phyloP scores from a whole-genome alignment of 2,797 vertebrate species.

The Sandelia bainsii region DNA sequence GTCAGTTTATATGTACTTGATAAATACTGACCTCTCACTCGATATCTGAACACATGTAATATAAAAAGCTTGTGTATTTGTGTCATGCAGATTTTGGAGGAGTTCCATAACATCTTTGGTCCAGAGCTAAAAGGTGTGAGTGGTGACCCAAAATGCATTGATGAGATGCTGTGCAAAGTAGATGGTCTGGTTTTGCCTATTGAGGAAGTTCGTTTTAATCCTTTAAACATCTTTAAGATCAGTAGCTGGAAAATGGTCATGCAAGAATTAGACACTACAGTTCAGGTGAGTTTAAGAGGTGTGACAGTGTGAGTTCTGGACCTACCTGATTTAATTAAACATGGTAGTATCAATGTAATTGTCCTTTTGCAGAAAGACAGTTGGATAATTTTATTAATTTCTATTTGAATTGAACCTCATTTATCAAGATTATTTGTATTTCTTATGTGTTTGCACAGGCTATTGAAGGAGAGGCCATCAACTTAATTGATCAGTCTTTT shows the following conservation, averaged over 20 bases:
- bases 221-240: constrained; percentile 84
- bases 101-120: constrained; percentile 92
- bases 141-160: constrained; percentile 85
- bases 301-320: background rate
- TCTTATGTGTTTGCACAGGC: constrained; percentile 74
- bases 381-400: background rate
- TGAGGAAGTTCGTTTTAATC: constrained; percentile 87
- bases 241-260: constrained; percentile 88
- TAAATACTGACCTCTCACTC: background rate
- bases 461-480: constrained; percentile 90
- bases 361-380: background rate
- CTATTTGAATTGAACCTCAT: background rate
- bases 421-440: constrained; percentile 20
- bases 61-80: constrained; percentile 6
- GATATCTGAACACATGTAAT: background rate
- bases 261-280: constrained; percentile 87
- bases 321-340: background rate
- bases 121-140: constrained; percentile 91
- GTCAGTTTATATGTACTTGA: constrained; percentile 69
- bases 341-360: background rate
- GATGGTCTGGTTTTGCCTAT: constrained; percentile 86
- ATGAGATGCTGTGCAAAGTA: constrained; percentile 86
- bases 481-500: constrained; percentile 93
- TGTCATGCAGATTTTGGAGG: constrained; percentile 87
- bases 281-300: constrained; percentile 82